Evolutionary conservation across 2,888 invertebrate species (phyloP).

Genomic region (Pollenia angustigena): DNA sequence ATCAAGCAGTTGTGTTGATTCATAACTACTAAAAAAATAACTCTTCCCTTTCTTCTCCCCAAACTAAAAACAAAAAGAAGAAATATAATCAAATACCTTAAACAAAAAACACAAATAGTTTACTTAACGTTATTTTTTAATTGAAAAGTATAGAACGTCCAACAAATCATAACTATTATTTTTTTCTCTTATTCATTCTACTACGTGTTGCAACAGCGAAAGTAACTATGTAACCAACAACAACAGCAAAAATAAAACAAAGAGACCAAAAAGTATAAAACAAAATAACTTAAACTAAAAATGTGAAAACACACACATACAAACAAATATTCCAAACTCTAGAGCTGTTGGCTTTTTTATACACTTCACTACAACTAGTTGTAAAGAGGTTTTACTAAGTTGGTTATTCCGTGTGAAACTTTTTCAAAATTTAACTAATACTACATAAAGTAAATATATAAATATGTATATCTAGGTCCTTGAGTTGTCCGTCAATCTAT

Average conservation of each 20-base stretch:
- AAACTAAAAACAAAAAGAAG: background rate
- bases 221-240: constrained; percentile 15
- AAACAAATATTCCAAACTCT: constrained; percentile 1
- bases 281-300: constrained; percentile 28
- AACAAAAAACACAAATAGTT: constrained; percentile 38
- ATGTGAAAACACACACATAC: background rate
- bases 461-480: too few species aligned
- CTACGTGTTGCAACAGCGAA: constrained; percentile 24
- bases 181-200: background rate
- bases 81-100: constrained; percentile 11
- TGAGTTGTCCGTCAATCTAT: too few species aligned
- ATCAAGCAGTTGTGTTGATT: background rate
- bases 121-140: constrained; percentile 59
- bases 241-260: background rate
- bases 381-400: too few species aligned
- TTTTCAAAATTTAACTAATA: too few species aligned
- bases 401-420: too few species aligned
- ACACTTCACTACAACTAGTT: background rate
- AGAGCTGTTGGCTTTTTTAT: background rate
- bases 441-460: too few species aligned
- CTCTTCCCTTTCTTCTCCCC: background rate
- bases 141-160: constrained; percentile 64
- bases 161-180: constrained; percentile 63
- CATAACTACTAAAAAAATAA: background rate
- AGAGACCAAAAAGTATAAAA: constrained; percentile 4